Base-by-base conservation (phyloP, 53 echinoderm and acorn worm species). In the Arbacia lixula region DNA sequence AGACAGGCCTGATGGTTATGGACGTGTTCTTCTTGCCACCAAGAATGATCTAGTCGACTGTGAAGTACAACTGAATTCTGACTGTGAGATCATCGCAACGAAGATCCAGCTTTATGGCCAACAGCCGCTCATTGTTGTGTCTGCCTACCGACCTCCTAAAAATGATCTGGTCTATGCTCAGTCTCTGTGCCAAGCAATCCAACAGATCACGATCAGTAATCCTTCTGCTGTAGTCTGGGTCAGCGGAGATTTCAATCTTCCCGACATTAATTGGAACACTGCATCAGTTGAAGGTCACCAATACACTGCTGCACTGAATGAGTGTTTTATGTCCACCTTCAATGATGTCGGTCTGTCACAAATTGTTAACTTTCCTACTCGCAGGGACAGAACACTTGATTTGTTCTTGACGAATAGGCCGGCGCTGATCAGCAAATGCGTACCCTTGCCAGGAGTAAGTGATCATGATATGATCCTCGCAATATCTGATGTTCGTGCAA, bases 391-490 rank as follows among this genome's bases (percentile, higher is more conserved):
- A 4, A 85, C 71, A 3, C n/a, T 85, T 16, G 85, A 85, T 29
- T 16, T 85, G 25, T 85, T 71, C 22, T 21, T 71, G 1, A 85
- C 85, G 0, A 85, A 71, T 41, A 32, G 71, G 14, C 85, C 85
- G 34, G 9, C 69, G 22, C 71, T 71, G 68, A 61, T n/a, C 49
- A 64, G 32, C 38, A 68, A 85, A 53, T 85, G 85, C 34, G 31
- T 69, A 8, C 85, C 85, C 42, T 5, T 63, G 12, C 69, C 85
- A 25, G 85, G 84, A 39, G 71, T 85, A 5, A 63, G 85, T n/a
- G 85, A 85, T n/a, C 85, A 85, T 54, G 85, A 85, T 17, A 85
- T 69, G 54, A 38, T 85, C 10, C 58, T 69, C 20, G 41, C 71
- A 2, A 0, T 56, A 20, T 69, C 85, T 39, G 71, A 85, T 36